Conservation (phyloP, 2,888 invertebrate species). For the Micoletzkya japonica region DNA sequence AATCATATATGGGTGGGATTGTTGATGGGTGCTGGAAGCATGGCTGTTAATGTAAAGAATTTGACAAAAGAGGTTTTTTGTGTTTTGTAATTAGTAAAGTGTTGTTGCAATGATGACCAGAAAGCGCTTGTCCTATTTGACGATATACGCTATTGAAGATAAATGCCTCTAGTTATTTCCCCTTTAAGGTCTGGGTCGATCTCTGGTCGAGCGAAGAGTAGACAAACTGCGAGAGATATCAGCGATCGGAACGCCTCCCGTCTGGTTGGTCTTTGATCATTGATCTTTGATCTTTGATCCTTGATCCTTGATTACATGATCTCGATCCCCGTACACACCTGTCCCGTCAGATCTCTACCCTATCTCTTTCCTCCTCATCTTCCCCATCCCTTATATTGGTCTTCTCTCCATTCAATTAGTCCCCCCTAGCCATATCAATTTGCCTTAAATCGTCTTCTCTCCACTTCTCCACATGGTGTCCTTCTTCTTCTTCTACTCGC, state of each 20-base stretch:
- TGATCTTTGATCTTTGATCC: background rate
- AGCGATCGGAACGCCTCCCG: constrained; percentile 4
- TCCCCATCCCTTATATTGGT: background rate
- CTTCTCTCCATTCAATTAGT: constrained; percentile 6
- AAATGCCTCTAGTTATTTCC: too few relatives aligned
- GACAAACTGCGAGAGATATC: constrained; percentile 16
- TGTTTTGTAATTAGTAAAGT: too few relatives aligned
- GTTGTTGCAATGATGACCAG: too few relatives aligned
- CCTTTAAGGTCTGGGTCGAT: too few relatives aligned
- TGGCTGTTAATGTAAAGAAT: too few relatives aligned
- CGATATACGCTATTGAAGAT: too few relatives aligned
- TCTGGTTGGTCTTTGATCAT: background rate
- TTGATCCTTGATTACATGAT: background rate
- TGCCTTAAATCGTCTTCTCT: background rate
- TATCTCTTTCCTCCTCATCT: background rate
- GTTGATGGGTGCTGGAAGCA: too few relatives aligned
- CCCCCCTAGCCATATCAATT: constrained; percentile 13
- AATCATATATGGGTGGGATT: too few relatives aligned
- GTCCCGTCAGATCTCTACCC: background rate
- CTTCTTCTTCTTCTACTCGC: background rate
- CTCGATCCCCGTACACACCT: background rate
- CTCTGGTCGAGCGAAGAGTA: constrained; percentile 18
- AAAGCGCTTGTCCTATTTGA: too few relatives aligned
- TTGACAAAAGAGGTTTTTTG: too few relatives aligned
- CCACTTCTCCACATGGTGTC: background rate